These are phyloP conservation scores for Cairina moschata DNA, from an alignment of 2,113 vertebrate species.

Conservation along the genomic window DNA sequence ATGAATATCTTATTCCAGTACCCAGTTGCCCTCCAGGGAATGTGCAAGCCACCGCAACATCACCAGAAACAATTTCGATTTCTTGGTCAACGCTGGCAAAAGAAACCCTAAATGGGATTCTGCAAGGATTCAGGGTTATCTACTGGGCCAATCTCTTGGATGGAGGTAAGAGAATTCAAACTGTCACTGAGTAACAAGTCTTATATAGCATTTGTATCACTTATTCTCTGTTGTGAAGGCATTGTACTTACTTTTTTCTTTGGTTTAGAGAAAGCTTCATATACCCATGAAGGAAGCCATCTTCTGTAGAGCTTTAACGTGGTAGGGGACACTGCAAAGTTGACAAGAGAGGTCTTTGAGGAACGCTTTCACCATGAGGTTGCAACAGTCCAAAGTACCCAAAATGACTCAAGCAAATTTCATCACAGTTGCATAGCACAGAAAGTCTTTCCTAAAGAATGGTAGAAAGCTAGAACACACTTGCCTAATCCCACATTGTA, in stretches of 20 bases:
- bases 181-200: background rate
- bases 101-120: slow-evolving; percentile 95
- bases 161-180: slow-evolving; percentile 82
- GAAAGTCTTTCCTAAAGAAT: background rate
- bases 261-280: background rate
- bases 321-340: background rate
- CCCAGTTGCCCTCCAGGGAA: slow-evolving; percentile 96
- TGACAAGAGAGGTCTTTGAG: background rate
- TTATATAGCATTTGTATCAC: accelerated
- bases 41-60: slow-evolving; percentile 93
- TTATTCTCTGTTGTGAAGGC: background rate
- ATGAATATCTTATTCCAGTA: slow-evolving; percentile 77
- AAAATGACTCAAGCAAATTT: background rate
- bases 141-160: slow-evolving; percentile 99
- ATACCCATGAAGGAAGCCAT: background rate
- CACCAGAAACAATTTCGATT: slow-evolving; percentile 95
- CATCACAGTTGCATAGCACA: background rate
- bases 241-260: background rate
- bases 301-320: background rate
- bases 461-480: background rate
- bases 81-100: slow-evolving; percentile 93
- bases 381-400: background rate
- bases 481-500: background rate
- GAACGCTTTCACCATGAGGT: accelerated
- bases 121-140: slow-evolving; percentile 97